These are phyloP conservation scores for Micropterix aruncella DNA, from an alignment of 2,888 invertebrate species.

Conservation along the genomic window DNA sequence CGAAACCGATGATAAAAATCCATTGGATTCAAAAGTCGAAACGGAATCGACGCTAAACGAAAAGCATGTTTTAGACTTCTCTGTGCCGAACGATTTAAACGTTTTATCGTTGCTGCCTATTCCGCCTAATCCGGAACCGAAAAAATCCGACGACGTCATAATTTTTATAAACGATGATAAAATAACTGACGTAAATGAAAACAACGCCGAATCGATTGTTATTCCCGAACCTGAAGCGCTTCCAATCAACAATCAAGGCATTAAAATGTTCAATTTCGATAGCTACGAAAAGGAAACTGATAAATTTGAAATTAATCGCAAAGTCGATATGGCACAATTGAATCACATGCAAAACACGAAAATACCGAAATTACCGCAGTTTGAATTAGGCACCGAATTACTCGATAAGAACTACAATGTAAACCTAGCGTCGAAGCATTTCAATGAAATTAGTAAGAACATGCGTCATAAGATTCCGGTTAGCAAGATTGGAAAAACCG, in stretches of 20 bases:
- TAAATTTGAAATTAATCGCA: conserved; percentile 22
- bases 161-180: background rate
- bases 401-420: conserved; percentile 13
- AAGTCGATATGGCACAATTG: conserved; percentile 33
- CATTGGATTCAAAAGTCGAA: background rate
- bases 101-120: background rate
- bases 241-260: background rate
- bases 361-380: conserved; percentile 22
- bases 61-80: background rate
- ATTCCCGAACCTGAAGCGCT: background rate
- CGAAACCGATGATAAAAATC: background rate
- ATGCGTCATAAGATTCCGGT: background rate
- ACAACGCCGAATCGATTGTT: background rate
- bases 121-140: background rate
- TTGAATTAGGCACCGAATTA: conserved; percentile 6
- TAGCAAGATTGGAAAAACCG: background rate
- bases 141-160: background rate
- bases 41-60: background rate
- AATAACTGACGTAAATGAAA: background rate
- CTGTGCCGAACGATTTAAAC: background rate
- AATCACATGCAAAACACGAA: conserved; percentile 33
- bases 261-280: conserved; percentile 38
- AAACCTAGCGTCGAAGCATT: conserved; percentile 19
- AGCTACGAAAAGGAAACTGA: conserved; percentile 33
- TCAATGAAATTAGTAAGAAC: conserved; percentile 11